Evolutionary conservation across 2,797 vertebrate genomes (phyloP).

Genomic region (Fundulus diaphanus): DNA sequence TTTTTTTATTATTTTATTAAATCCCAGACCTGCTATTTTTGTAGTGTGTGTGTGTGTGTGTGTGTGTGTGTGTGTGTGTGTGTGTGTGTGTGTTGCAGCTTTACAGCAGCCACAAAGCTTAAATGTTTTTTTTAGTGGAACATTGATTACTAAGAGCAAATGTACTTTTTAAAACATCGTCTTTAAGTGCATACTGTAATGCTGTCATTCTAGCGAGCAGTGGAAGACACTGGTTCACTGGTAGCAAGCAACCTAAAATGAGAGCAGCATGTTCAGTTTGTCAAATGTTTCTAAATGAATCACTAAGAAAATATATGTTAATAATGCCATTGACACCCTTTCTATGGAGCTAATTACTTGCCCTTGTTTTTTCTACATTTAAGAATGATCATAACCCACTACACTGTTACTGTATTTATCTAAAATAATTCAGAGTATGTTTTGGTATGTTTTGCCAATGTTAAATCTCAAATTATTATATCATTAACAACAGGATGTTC

Average conservation of each 20-base stretch:
- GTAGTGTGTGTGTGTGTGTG: constrained; percentile 1
- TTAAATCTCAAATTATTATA: background rate
- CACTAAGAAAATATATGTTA: constrained; percentile 69
- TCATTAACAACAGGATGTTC: too few species aligned
- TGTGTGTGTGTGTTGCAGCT: constrained; percentile 39
- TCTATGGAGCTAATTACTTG: constrained; percentile 36
- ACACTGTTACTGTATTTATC: background rate
- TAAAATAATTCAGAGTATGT: constrained; percentile 4
- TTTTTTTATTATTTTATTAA: constrained; percentile 73
- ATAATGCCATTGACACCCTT: constrained; percentile 27
- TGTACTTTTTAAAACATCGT: constrained; percentile 34
- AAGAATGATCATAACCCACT: constrained; percentile 19
- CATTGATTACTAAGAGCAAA: constrained; percentile 5
- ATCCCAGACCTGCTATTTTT: constrained; percentile 39
- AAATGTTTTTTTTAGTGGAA: constrained; percentile 23
- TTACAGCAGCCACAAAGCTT: constrained; percentile 19
- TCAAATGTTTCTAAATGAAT: constrained; percentile 51
- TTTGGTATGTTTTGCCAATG: constrained; percentile 2
- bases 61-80: background rate
- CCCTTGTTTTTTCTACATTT: constrained; percentile 44
- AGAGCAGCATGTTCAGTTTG: constrained; percentile 61
- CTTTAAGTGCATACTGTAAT: constrained; percentile 43
- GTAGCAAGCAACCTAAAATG: constrained; percentile 69
- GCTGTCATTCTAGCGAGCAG: constrained; percentile 34
- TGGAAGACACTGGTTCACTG: constrained; percentile 34